Evolutionary conservation across 2,113 vertebrate species (phyloP).

Genomic region (Ciconia stormi): DNA sequence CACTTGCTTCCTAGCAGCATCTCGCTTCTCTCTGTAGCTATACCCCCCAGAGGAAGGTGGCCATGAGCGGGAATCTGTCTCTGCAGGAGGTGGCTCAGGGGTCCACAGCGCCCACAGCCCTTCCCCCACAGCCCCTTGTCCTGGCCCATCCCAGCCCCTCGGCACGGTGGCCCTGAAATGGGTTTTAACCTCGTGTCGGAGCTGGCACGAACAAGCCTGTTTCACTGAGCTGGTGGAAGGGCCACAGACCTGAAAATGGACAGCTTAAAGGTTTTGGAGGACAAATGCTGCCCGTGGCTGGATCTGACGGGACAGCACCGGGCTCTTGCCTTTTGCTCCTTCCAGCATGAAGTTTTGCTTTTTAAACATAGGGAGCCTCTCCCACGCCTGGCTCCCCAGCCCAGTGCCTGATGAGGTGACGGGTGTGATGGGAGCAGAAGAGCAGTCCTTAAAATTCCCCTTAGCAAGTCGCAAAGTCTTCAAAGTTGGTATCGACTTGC

Average conservation of each 20-base stretch:
- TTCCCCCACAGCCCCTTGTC: not conserved
- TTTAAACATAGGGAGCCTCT: not conserved
- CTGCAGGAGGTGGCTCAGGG: not conserved
- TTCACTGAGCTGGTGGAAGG: not conserved
- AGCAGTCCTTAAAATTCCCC: not conserved
- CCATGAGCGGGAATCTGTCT: not conserved
- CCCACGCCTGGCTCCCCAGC: not conserved
- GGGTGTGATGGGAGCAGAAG: not conserved
- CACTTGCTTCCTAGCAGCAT: not conserved
- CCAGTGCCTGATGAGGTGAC: not conserved
- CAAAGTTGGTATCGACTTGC: not conserved
- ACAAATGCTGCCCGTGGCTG: rapidly evolving
- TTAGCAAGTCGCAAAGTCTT: not conserved
- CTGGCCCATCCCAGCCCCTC: not conserved
- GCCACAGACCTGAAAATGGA: not conserved
- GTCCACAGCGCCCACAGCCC: rapidly evolving
- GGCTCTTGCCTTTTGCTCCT: not conserved
- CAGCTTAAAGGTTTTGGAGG: not conserved
- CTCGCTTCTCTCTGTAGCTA: not conserved
- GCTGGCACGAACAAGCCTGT: not conserved
- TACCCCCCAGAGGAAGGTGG: not conserved
- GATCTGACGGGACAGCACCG: not conserved
- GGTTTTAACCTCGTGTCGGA: not conserved
- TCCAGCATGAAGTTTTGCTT: not conserved
- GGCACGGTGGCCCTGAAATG: not conserved